Evolutionary conservation across 2,888 invertebrate genomes (phyloP).

Genomic region (Cabera pusaria): DNA sequence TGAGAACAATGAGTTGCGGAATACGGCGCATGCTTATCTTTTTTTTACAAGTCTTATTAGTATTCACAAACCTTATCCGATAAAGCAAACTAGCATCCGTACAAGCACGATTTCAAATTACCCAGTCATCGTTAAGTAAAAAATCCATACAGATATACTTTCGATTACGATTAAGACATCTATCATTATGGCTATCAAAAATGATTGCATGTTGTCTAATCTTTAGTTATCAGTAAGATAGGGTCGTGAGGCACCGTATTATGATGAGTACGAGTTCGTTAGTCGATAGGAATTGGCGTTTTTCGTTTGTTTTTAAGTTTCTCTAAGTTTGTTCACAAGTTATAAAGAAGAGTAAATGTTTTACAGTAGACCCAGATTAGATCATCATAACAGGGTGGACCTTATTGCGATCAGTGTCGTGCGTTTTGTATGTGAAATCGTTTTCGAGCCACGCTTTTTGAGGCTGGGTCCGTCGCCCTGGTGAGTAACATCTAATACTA

Average conservation of each 20-base stretch:
- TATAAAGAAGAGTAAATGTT: too few relatives aligned
- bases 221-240: conserved; percentile 44
- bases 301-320: conserved; percentile 23
- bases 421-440: not conserved
- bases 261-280: conserved; percentile 39
- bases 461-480: not conserved
- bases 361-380: too few relatives aligned
- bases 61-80: too few relatives aligned
- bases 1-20: too few relatives aligned
- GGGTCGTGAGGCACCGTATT: conserved; percentile 31
- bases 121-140: conserved; percentile 20
- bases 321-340: too few relatives aligned
- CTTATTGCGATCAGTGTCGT: not conserved
- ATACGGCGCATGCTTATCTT: too few relatives aligned
- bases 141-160: conserved; percentile 8
- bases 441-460: not conserved
- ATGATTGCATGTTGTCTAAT: conserved; percentile 48
- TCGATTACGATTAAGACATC: conserved; percentile 38
- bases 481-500: too few relatives aligned
- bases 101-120: too few relatives aligned
- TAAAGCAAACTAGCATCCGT: too few relatives aligned
- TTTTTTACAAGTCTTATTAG: too few relatives aligned
- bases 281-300: conserved; percentile 33
- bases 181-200: conserved; percentile 50
- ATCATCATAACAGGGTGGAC: too few relatives aligned